Base-by-base conservation (phyloP, 2,113 vertebrate genomes). In the Oncorhynchus mykiss region DNA sequence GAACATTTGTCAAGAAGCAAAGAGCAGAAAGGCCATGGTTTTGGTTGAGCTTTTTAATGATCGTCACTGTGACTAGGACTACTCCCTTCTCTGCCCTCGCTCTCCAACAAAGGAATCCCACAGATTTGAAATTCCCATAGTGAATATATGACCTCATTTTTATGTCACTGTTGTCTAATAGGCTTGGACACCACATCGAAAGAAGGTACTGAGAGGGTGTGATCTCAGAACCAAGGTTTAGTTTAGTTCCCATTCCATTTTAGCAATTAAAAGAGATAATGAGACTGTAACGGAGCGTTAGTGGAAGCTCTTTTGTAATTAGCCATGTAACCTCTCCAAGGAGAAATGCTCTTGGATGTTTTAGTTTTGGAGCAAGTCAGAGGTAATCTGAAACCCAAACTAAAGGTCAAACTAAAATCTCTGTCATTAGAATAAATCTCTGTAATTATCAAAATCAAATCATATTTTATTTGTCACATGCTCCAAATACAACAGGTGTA, bases 71-170 rank as follows among this genome's bases (percentile, higher is more conserved):
- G 85, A 89, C 73, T 78, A 31, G n/a, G 20, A 49, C 72, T 64
- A 62, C 16, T 67, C 76, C 68, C 75, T 54, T 25, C 65, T 16
- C 48, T 59, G 34, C 45, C 54, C 34, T 13, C 45, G 71, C 34
- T 72, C 57, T 31, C 25, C 48, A 51, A 51, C 49, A 51, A 51
- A 51, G 74, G 81, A 89, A 80, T 76, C 71, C 69, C 78, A 85
- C 73, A 82, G 68, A 83, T 83, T 78, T 81, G 78, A 78, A 86
- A 80, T 75, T 59, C 81, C 83, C 78, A 76, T 79, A 49, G 89
- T 85, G 78, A 86, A 88, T 73, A 83, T 75, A 79, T 85, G 82
- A 90, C 85, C 90, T 85, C 70, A 82, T 92, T 89, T 89, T 84
- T 83, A 78, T 88, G 88, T 89, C 88, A 88, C 69, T 9, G 67